Evolutionary conservation across 2,113 vertebrate species (phyloP).

Genomic region (Oceanodroma tethys): DNA sequence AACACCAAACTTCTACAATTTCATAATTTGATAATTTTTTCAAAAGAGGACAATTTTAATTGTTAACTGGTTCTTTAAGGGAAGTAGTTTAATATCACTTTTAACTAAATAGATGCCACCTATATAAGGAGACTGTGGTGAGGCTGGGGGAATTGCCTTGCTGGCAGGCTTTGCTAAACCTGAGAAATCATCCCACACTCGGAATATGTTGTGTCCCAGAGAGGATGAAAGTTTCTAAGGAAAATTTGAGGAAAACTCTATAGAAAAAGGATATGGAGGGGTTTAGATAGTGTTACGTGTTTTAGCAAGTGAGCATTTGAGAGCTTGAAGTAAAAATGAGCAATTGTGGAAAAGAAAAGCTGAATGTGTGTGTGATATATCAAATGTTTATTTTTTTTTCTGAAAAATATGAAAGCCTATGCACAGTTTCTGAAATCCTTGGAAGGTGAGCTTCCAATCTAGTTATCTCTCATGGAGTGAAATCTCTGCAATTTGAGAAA

Average conservation of each 20-base stretch:
- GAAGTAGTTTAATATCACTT: not conserved
- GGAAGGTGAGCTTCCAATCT: not conserved
- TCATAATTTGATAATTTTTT: not conserved
- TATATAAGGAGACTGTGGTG: not conserved
- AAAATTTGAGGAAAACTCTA: not conserved
- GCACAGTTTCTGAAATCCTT: not conserved
- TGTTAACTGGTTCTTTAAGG: not conserved
- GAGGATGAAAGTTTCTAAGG: not conserved
- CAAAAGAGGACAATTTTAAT: not conserved
- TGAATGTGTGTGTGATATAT: not conserved
- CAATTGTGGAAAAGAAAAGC: not conserved
- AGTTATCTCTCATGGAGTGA: not conserved
- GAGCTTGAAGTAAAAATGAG: fast-evolving
- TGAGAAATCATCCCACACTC: not conserved
- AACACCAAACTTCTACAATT: not conserved
- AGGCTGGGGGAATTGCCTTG: not conserved
- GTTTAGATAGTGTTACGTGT: not conserved
- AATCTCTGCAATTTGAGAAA: not conserved
- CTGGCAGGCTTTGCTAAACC: not conserved
- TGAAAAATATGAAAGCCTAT: not conserved
- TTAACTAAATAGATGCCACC: not conserved
- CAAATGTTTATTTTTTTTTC: fast-evolving
- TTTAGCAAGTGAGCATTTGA: not conserved
- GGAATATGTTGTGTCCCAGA: not conserved
- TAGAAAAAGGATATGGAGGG: not conserved